phyloP scores from a whole-genome alignment of 2,113 vertebrate genomes.

The Coturnix japonica region DNA sequence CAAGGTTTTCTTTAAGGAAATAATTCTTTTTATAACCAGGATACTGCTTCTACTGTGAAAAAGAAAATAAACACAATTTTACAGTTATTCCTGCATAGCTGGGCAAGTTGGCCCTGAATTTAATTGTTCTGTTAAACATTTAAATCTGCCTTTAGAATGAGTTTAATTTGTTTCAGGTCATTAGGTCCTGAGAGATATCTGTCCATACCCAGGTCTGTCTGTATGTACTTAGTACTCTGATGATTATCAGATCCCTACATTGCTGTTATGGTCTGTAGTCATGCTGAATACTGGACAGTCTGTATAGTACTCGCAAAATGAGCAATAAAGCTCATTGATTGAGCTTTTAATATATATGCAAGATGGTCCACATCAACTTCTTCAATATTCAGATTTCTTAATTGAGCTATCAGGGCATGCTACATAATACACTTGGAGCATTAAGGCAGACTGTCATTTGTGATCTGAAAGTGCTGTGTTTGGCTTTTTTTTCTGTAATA shows the following conservation, averaged over 20 bases:
- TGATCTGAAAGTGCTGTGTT: background rate
- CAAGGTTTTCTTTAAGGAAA: background rate
- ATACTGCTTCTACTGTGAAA: background rate
- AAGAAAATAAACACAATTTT: background rate
- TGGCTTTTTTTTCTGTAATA: background rate
- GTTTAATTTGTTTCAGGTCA: slow-evolving; percentile 4
- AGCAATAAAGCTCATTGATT: background rate
- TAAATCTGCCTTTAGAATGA: background rate
- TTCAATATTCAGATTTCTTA: background rate
- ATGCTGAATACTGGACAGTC: background rate
- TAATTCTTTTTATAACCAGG: background rate
- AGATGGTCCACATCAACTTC: background rate
- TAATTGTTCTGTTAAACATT: slow-evolving; percentile 6
- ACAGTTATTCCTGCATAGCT: background rate
- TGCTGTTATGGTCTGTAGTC: background rate
- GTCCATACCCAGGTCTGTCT: background rate
- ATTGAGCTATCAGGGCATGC: background rate
- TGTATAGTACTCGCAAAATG: background rate
- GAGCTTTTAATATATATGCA: background rate
- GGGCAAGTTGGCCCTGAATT: background rate
- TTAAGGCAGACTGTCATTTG: background rate
- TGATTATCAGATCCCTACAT: background rate
- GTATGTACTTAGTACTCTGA: background rate
- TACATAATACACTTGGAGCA: background rate
- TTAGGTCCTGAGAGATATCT: background rate